Percentiles rank a stretch among this genome's conserved stretches.
phyloP scores from a whole-genome alignment of 2,888 invertebrate species.

The Drosophila incognita region DNA sequence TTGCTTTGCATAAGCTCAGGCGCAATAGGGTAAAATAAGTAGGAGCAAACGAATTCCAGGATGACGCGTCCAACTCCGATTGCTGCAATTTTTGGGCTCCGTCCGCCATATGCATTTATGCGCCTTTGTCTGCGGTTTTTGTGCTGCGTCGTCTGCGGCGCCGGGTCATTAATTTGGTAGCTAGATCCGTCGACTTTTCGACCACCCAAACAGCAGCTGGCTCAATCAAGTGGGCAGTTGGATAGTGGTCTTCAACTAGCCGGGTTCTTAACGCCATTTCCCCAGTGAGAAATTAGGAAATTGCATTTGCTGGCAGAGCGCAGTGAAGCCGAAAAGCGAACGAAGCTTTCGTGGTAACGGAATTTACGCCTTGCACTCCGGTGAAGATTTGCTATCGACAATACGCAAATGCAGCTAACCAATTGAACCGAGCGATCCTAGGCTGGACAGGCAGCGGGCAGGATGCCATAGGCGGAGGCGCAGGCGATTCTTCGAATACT shows the following conservation, averaged over 20 bases:
- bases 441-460: conserved; percentile 1
- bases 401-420: conserved; percentile 55
- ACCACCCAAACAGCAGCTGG: conserved; percentile 24
- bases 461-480: neutral
- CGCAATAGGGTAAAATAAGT: conserved; percentile 16
- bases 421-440: conserved; percentile 35
- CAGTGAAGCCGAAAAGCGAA: conserved; percentile 20
- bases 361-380: conserved; percentile 66
- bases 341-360: conserved; percentile 52
- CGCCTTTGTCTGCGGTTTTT: conserved; percentile 76
- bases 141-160: conserved; percentile 66
- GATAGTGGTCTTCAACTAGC: conserved; percentile 11
- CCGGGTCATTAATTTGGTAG: conserved; percentile 75
- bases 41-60: conserved; percentile 13
- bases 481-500: conserved; percentile 63
- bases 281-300: conserved; percentile 83
- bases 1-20: conserved; percentile 71
- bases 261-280: conserved; percentile 78
- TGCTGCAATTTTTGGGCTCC: conserved; percentile 58
- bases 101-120: conserved; percentile 75
- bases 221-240: conserved; percentile 56
- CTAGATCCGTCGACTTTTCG: conserved; percentile 45
- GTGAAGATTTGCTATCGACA: conserved; percentile 63
- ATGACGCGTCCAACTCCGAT: conserved; percentile 52
- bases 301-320: conserved; percentile 74